Conservation (phyloP, 2,113 vertebrate species). For the Falco punctatus region DNA sequence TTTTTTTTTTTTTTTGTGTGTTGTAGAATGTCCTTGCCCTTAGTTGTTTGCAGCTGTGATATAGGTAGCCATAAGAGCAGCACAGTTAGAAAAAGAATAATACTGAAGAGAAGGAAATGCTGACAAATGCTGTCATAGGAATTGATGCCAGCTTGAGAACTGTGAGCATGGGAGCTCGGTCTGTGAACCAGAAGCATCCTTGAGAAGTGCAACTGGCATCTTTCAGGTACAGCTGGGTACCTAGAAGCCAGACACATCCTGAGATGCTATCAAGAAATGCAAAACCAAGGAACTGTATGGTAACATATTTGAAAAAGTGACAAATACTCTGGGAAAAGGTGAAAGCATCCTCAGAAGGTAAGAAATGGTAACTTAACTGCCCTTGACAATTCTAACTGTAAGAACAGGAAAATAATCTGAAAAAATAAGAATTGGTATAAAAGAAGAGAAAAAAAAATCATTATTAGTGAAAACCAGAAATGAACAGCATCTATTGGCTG, state of each 20-base stretch:
- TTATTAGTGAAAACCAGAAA: not conserved
- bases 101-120: not conserved
- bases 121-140: not conserved
- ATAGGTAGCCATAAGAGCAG: not conserved
- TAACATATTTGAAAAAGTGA: not conserved
- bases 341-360: not conserved
- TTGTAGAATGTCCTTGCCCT: not conserved
- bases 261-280: not conserved
- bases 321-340: not conserved
- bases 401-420: not conserved
- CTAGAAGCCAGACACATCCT: not conserved
- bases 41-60: not conserved
- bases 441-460: accelerated
- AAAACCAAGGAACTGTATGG: not conserved
- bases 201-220: not conserved
- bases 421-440: not conserved
- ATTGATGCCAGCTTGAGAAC: not conserved
- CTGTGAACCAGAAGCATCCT: not conserved
- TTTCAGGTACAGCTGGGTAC: not conserved
- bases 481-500: not conserved
- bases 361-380: not conserved
- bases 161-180: not conserved
- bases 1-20: too few relatives aligned
- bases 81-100: not conserved
- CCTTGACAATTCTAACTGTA: not conserved